Evolutionary conservation across 2,888 invertebrate species (phyloP).

Genomic region (Nomada goodeniana): DNA sequence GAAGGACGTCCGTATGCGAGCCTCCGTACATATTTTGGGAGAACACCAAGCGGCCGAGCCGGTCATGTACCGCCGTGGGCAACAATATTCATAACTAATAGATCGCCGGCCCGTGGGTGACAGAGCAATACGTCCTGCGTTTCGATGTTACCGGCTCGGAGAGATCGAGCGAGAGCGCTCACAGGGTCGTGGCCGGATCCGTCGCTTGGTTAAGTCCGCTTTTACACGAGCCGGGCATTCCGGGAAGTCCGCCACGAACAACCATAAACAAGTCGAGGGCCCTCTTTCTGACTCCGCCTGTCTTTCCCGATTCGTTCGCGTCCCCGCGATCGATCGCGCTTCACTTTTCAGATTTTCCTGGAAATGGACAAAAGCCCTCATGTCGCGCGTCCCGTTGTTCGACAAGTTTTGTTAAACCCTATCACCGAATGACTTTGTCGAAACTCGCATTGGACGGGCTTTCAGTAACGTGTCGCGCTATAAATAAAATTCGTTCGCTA

Average conservation of each 20-base stretch:
- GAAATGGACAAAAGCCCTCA: too few relatives aligned
- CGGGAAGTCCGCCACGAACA: conserved; percentile 73
- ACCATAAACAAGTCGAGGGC: conserved; percentile 63
- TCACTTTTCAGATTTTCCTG: too few relatives aligned
- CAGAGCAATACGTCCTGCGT: conserved; percentile 83
- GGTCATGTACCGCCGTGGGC: conserved; percentile 83
- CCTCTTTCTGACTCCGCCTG: conserved; percentile 53
- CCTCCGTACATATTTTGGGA: conserved; percentile 80
- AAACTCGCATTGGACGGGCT: too few relatives aligned
- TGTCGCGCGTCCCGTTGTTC: too few relatives aligned
- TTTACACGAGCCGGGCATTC: conserved; percentile 78
- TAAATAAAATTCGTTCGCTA: too few relatives aligned
- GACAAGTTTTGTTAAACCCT: too few relatives aligned
- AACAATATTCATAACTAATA: conserved; percentile 84
- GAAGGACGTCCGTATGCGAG: conserved; percentile 53
- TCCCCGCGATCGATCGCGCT: neutral
- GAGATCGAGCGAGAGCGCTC: conserved; percentile 61
- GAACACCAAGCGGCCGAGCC: conserved; percentile 70
- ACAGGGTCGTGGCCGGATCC: conserved; percentile 75
- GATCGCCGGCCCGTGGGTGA: conserved; percentile 82
- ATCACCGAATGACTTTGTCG: too few relatives aligned
- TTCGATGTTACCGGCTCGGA: conserved; percentile 77
- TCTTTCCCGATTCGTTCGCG: conserved; percentile 32
- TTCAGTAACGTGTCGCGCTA: too few relatives aligned
- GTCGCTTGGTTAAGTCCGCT: conserved; percentile 69